These are phyloP conservation scores for Anguilla rostrata DNA, from an alignment of 2,113 vertebrate genomes.

Conservation along the genomic window DNA sequence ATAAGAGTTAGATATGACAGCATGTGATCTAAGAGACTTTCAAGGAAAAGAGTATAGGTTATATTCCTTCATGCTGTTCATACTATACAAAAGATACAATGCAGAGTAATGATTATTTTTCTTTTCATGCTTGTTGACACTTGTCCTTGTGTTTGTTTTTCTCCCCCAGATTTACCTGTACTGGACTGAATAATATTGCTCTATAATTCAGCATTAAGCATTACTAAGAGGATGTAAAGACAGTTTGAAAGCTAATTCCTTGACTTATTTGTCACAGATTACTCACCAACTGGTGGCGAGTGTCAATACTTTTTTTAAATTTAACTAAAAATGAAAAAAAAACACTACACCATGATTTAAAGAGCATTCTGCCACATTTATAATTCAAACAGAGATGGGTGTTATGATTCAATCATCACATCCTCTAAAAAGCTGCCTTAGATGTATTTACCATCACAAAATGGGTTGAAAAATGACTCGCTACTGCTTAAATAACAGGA, in stretches of 20 bases:
- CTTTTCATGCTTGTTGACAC: too few relatives aligned
- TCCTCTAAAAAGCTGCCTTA: constrained; percentile 3
- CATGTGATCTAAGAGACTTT: too few relatives aligned
- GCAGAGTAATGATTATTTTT: too few relatives aligned
- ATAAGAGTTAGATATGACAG: too few relatives aligned
- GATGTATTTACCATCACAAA: constrained; percentile 45
- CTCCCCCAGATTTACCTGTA: too few relatives aligned
- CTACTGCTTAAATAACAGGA: constrained; percentile 45
- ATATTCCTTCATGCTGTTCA: too few relatives aligned
- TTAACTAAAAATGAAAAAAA: too few relatives aligned
- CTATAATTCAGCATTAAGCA: neutral
- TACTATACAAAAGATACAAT: too few relatives aligned
- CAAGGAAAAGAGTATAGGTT: too few relatives aligned
- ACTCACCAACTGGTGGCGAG: neutral
- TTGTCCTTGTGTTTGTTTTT: too few relatives aligned
- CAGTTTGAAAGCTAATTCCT: constrained; percentile 5
- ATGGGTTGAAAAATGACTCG: constrained; percentile 49
- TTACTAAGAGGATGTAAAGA: constrained; percentile 3
- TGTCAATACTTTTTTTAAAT: constrained; percentile 2
- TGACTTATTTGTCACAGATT: constrained; percentile 12
- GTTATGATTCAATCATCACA: neutral
- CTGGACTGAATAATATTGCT: too few relatives aligned
- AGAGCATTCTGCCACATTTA: neutral
- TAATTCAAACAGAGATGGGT: neutral
- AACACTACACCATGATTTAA: constrained; percentile 17